These are phyloP conservation scores for Anableps anableps DNA, from an alignment of 2,797 vertebrate genomes.

Conservation along the genomic window DNA sequence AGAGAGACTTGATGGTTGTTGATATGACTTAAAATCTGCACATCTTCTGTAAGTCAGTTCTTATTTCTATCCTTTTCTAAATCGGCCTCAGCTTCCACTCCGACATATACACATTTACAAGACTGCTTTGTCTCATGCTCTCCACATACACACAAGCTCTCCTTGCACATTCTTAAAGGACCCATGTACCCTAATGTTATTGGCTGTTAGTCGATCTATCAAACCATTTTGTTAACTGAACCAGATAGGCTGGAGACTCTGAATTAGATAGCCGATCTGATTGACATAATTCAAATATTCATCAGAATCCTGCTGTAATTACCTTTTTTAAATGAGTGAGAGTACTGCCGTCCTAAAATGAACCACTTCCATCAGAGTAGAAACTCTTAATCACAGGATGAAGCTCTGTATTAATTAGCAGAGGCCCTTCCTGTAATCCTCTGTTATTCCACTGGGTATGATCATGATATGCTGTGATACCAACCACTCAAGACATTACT, in stretches of 20 bases:
- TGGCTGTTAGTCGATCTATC: background rate
- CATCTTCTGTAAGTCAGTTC: background rate
- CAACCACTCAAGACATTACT: background rate
- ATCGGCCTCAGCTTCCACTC: background rate
- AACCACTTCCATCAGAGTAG: background rate
- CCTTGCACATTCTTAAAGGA: background rate
- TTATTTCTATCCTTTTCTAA: background rate
- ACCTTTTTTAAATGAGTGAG: background rate
- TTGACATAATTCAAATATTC: background rate
- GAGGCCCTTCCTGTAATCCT: constrained; percentile 1
- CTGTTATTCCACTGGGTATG: background rate
- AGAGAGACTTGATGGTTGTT: background rate
- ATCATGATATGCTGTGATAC: background rate
- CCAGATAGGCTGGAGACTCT: background rate
- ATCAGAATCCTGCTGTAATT: background rate
- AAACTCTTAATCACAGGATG: background rate
- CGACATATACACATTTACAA: background rate
- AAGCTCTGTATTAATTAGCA: constrained; percentile 6
- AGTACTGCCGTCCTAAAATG: background rate
- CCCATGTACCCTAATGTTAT: background rate
- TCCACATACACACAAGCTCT: background rate
- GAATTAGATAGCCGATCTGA: background rate
- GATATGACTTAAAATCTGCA: background rate
- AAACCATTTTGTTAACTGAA: background rate
- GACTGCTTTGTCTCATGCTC: background rate